Evolutionary conservation across 1,140 invertebrate genomes (phyloP).

Genomic region (Diplogasteroides magnus): DNA sequence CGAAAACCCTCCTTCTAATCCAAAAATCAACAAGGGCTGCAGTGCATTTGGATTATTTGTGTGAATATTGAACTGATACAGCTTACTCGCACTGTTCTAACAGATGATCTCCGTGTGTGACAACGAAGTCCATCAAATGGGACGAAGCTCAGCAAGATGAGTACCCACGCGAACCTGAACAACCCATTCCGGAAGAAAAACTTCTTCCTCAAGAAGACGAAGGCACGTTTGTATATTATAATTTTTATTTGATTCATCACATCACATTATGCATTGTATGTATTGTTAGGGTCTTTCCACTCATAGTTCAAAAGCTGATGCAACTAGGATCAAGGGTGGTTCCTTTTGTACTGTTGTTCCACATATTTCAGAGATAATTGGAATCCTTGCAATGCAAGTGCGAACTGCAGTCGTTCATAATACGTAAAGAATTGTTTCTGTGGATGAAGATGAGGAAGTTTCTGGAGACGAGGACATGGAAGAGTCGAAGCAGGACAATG

Average conservation of each 20-base stretch:
- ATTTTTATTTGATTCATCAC: too few relatives aligned
- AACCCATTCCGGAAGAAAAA: conserved; percentile 2
- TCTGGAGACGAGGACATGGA: conserved; percentile 10
- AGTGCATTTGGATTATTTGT: not conserved
- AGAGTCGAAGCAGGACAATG: not conserved
- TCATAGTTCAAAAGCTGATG: too few relatives aligned
- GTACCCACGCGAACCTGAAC: not conserved
- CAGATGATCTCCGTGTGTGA: conserved; percentile 44
- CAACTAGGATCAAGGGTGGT: not conserved
- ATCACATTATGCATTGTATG: too few relatives aligned
- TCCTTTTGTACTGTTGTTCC: not conserved
- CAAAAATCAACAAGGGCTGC: conserved; percentile 80
- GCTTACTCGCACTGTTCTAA: conserved; percentile 32
- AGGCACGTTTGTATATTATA: too few relatives aligned
- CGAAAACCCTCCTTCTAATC: conserved; percentile 85
- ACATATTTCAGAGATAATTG: not conserved
- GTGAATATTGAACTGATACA: conserved; percentile 8
- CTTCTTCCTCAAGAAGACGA: not conserved
- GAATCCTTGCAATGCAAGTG: not conserved
- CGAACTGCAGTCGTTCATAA: not conserved
- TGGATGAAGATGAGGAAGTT: conserved; percentile 5
- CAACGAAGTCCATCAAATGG: conserved; percentile 45
- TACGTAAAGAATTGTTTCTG: not conserved
- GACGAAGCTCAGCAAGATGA: conserved; percentile 32
- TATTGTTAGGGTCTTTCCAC: too few relatives aligned